A percentile compares a stretch with the other conserved stretches of the same genome.
Evolutionary conservation across 2,888 invertebrate species (phyloP).

Genomic region (Tribolium freemani): DNA sequence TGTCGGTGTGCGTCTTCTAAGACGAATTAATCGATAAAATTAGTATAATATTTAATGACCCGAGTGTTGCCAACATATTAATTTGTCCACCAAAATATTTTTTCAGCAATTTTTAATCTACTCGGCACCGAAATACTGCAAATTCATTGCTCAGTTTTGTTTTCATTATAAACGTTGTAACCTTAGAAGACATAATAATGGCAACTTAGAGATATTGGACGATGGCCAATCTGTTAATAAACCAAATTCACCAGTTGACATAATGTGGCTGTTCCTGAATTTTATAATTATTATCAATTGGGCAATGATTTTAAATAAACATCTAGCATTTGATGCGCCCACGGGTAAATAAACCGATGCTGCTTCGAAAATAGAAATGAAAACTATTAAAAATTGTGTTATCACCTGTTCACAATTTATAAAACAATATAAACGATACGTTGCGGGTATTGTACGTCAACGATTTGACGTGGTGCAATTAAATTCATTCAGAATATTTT

Average conservation of each 20-base stretch:
- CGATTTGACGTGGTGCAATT: neutral
- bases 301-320: neutral
- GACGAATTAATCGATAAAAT: neutral
- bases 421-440: constrained; percentile 36
- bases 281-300: constrained; percentile 14
- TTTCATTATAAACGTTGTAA: constrained; percentile 38
- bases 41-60: neutral
- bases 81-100: neutral
- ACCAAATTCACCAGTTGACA: constrained; percentile 35
- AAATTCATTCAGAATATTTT: neutral
- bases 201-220: constrained; percentile 29
- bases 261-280: constrained; percentile 15
- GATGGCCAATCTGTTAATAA: constrained; percentile 30
- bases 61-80: neutral
- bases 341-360: neutral
- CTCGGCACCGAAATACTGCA: neutral
- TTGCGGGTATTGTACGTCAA: constrained; percentile 5
- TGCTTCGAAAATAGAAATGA: constrained; percentile 15
- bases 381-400: constrained; percentile 34
- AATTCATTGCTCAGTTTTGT: constrained; percentile 24
- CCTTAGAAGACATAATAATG: constrained; percentile 38
- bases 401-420: constrained; percentile 42
- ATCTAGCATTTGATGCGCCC: neutral
- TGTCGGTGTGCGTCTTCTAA: neutral
- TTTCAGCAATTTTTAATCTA: neutral